phyloP scores from a whole-genome alignment of 2,113 vertebrate genomes.

The Toxotes chatareus region DNA sequence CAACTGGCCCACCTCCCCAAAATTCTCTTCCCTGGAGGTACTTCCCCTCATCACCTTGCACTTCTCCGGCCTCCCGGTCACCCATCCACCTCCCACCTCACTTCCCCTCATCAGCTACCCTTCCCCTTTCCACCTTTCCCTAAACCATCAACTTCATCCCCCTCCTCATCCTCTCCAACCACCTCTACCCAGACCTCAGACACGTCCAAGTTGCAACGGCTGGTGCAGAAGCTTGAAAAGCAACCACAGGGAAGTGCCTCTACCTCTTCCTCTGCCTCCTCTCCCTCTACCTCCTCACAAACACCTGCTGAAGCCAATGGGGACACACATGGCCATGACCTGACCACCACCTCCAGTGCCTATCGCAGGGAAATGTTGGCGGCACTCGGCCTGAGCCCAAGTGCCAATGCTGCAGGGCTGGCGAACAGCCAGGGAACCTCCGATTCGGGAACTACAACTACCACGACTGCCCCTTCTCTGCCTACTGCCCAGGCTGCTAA shows the following conservation, averaged over 20 bases:
- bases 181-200: constrained; percentile 87
- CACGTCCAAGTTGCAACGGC: constrained; percentile 92
- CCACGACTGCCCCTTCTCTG: constrained; percentile 38
- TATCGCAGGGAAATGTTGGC: constrained; percentile 86
- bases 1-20: constrained; percentile 86
- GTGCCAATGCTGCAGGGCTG: constrained; percentile 50
- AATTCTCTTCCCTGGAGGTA: constrained; percentile 84
- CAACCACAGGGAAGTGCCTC: constrained; percentile 76
- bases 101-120: constrained; percentile 81
- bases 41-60: constrained; percentile 86
- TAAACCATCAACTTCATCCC: constrained; percentile 83
- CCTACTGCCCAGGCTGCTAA: constrained; percentile 77
- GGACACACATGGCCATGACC: constrained; percentile 70
- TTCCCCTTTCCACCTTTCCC: constrained; percentile 90
- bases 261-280: constrained; percentile 31
- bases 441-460: constrained; percentile 40
- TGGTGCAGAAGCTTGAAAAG: constrained; percentile 93
- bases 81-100: constrained; percentile 78
- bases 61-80: constrained; percentile 86
- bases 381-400: constrained; percentile 82
- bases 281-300: constrained; percentile 66
- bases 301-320: constrained; percentile 67
- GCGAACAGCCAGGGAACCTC: constrained; percentile 58
- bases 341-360: constrained; percentile 77
- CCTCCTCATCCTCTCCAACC: constrained; percentile 83